Evolutionary conservation across 2,113 vertebrate genomes (phyloP).

Genomic region (Sinocyclocheilus rhinocerous): DNA sequence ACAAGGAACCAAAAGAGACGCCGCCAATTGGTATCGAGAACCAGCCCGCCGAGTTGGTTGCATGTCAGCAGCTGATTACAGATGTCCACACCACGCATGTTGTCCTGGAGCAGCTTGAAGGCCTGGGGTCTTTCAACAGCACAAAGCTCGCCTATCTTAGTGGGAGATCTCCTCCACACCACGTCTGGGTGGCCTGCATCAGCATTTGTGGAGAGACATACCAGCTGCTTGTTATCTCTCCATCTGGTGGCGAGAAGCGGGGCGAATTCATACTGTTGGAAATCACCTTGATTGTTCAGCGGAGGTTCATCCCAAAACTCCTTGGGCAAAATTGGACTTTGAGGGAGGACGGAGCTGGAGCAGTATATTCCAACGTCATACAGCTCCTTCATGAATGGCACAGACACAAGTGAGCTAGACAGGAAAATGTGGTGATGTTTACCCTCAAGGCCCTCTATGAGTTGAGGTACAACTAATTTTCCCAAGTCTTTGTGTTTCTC

Average conservation of each 20-base stretch:
- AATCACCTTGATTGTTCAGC: conserved; percentile 71
- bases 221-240: conserved; percentile 78
- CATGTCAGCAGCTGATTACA: conserved; percentile 80
- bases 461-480: conserved; percentile 66
- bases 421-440: conserved; percentile 76
- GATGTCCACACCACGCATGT: conserved; percentile 80
- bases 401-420: conserved; percentile 67
- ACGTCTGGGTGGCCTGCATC: conserved; percentile 63
- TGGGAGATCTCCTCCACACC: conserved; percentile 75
- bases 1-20: conserved; percentile 77
- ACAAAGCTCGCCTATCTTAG: conserved; percentile 63
- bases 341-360: conserved; percentile 71
- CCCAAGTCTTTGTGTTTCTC: conserved; percentile 61
- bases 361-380: conserved; percentile 69
- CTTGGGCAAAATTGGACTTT: conserved; percentile 64
- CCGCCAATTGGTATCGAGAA: conserved; percentile 73
- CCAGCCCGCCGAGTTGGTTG: conserved; percentile 73
- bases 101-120: conserved; percentile 78
- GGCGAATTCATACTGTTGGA: conserved; percentile 69
- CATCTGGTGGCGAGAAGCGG: conserved; percentile 75
- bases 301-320: conserved; percentile 66
- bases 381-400: conserved; percentile 70
- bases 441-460: conserved; percentile 69
- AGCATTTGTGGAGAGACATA: conserved; percentile 77
- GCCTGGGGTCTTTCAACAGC: conserved; percentile 73